Evolutionary conservation across 2,113 vertebrate genomes (phyloP).

Genomic region (Orcinus orca): DNA sequence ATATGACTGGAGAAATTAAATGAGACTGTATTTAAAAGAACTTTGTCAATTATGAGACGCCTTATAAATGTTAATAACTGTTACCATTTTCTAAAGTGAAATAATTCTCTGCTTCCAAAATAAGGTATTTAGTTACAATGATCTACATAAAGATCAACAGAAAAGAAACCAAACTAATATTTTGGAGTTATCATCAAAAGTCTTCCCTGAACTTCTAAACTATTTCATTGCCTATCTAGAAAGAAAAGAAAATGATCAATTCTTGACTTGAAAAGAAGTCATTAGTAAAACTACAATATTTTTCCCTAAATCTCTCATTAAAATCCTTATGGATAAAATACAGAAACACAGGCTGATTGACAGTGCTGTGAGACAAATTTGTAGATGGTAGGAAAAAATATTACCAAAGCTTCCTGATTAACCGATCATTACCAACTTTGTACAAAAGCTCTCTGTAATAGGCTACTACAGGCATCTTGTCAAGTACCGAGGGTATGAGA

Average conservation of each 20-base stretch:
- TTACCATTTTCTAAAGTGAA: neutral
- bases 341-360: neutral
- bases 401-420: neutral
- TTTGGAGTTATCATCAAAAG: neutral
- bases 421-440: neutral
- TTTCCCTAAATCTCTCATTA: neutral
- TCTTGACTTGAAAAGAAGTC: neutral
- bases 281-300: neutral
- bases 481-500: neutral
- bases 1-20: neutral
- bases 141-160: neutral
- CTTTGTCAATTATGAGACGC: neutral
- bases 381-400: neutral
- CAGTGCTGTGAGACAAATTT: neutral
- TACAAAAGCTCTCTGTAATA: neutral
- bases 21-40: neutral
- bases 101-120: neutral
- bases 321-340: neutral
- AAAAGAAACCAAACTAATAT: neutral
- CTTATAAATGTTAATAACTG: neutral
- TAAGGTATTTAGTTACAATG: neutral
- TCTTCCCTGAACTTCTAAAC: neutral
- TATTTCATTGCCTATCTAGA: neutral
- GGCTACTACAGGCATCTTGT: neutral
- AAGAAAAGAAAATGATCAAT: neutral